These are phyloP conservation scores for Scleropages formosus DNA, from an alignment of 2,797 vertebrate genomes.

Conservation along the genomic window DNA sequence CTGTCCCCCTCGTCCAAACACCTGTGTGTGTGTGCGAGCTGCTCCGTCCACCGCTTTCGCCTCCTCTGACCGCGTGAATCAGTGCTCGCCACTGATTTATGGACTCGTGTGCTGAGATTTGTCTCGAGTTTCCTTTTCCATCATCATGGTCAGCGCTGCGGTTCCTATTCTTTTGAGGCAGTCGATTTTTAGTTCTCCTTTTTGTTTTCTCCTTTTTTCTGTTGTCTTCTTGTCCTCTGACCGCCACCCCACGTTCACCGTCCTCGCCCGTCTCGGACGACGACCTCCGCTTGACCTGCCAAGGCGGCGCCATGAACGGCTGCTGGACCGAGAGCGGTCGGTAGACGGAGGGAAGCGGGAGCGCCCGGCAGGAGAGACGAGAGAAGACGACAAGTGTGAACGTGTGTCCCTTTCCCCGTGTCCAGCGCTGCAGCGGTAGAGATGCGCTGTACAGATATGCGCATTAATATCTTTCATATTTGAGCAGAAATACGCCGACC, in stretches of 20 bases:
- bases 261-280: slow-evolving; percentile 52
- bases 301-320: slow-evolving; percentile 71
- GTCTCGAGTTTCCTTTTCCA: slow-evolving; percentile 30
- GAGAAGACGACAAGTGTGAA: slow-evolving; percentile 40
- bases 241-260: slow-evolving; percentile 42
- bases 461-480: slow-evolving; percentile 30
- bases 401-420: slow-evolving; percentile 51
- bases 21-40: slow-evolving; percentile 34
- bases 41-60: slow-evolving; percentile 12
- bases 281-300: slow-evolving; percentile 55
- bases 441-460: slow-evolving; percentile 33
- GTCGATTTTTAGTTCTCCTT: slow-evolving; percentile 52
- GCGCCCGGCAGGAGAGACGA: slow-evolving; percentile 17
- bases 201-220: slow-evolving; percentile 49
- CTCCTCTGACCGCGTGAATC: not conserved
- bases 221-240: slow-evolving; percentile 54
- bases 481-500: slow-evolving; percentile 36
- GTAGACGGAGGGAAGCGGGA: slow-evolving; percentile 59
- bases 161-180: slow-evolving; percentile 48
- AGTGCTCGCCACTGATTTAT: not conserved
- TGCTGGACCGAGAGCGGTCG: slow-evolving; percentile 78
- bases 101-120: not conserved
- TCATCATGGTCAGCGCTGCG: slow-evolving; percentile 38
- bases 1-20: slow-evolving; percentile 22
- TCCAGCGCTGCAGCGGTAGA: slow-evolving; percentile 40